Base-by-base conservation (phyloP, 2,888 invertebrate genomes). In the Galerucella pusilla region DNA sequence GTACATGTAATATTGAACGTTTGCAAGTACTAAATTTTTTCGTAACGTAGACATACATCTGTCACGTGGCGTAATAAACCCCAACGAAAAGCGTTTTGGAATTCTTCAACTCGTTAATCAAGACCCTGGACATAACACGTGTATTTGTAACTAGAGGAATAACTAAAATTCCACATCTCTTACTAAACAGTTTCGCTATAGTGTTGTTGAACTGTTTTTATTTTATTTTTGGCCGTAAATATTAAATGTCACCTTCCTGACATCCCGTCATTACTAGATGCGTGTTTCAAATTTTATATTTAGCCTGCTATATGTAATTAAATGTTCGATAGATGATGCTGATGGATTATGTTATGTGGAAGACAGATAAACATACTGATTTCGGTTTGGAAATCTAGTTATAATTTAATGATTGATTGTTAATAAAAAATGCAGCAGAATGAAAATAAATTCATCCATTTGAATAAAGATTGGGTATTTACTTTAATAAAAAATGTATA, bases 201-300 rank as follows among this genome's bases (percentile, higher is more conserved):
- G 63, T 63, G 63, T 63, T 63, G 63, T 35, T 63, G 42, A 63
- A 42, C 63, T 42, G 63, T 42, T 63, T 63, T 63, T 63, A 35
- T 69, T 69, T 61, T 69, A 69, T 68, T 68, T 68, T 59, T 20
- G 49, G 61, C 61, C 61, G 49, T 69, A 69, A 60, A 69, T 69
- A 69, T 60, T 61, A 69, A 49, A 69, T 28, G 69, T 69, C 69
- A 61, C 25, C 28, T 46, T 14, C n/a, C 25, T 69, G 69, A 69
- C 69, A 54, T 69, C 28, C 69, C 46, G 69, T 69, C 69, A 69
- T 59, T 69, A 45, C 45, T 60, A 60, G 68, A 68, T 45, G 60
- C 45, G 25, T n/a, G 42, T 42, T 63, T 63, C 14, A 16, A 20
- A 28, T 63, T 63, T 63, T 63, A 63, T 42, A 63, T 63, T 63